Base-by-base conservation (phyloP, 2,797 vertebrate species). In the Diplodus puntazzo region DNA sequence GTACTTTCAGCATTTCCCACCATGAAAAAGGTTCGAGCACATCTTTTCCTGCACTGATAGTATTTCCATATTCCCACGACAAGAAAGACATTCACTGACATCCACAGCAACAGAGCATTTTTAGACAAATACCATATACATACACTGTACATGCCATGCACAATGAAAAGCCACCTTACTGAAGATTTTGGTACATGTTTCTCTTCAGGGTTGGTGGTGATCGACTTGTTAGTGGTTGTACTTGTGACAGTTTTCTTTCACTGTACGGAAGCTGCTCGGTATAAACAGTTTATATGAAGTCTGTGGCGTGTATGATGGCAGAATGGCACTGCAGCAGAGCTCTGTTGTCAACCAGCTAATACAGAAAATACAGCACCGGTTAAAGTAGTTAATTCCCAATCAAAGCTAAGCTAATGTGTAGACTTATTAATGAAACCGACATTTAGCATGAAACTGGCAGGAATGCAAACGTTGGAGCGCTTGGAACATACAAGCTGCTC, bases 101-200 rank as follows among this genome's bases (percentile, higher is more conserved):
- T 89, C 89, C 89, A 95, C 91, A 84, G 92, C 84, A 94, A 95
- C 90, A 79, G 88, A 90, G 88, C 85, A 85, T 93, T 93, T 90
- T 90, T 87, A 90, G 87, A 95, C 94, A 92, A 93, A 92, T 88
- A 92, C 87, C 85, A 83, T 88, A 90, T 89, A 96, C 93, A 93
- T 92, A 94, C 91, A 94, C 93, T 95, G 95, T 94, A 95, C 94
- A 95, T 92, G 93, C 94, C 95, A 96, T 96, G 95, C 96, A 96
- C 92, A 91, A 93, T 88, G 88, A 93, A 92, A 91, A 93, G 82
- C 80, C 89, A 94, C 89, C 87, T 65, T 85, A 4, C 86, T 92
- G 77, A 90, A 91, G 88, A 87, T 75, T 89, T 80, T 84, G 87
- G 74, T 86, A 84, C 75, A 66, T 25, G 70, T 88, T 81, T 88